These are phyloP conservation scores for Homalodisca vitripennis DNA, from an alignment of 1,140 invertebrate species.

Conservation along the genomic window DNA sequence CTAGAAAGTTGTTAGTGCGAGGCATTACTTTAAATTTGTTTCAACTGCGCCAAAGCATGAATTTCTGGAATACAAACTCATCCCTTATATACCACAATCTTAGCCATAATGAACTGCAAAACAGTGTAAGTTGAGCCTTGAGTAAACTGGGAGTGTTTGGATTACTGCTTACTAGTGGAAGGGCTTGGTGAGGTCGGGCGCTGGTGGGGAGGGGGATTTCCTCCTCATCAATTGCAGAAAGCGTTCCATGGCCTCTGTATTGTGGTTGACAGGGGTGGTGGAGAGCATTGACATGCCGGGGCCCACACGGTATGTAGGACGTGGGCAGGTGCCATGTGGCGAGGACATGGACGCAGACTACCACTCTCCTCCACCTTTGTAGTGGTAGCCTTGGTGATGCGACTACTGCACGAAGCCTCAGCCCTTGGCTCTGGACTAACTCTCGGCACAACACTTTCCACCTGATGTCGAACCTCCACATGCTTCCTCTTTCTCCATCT, in stretches of 20 bases:
- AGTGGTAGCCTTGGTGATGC: no score
- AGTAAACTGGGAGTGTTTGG: no score
- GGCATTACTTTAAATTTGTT: no score
- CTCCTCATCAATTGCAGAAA: constrained; percentile 27
- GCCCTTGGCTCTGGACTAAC: no score
- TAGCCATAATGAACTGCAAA: no score
- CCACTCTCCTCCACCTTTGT: no score
- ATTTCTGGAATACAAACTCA: no score
- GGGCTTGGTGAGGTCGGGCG: constrained; percentile 4
- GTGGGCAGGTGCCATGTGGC: not conserved
- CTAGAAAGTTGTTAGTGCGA: no score
- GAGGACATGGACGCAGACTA: not conserved
- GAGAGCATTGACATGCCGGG: constrained; percentile 26
- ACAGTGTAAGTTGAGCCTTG: no score
- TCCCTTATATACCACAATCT: no score
- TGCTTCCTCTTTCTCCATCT: constrained; percentile 28
- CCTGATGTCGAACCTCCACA: not conserved
- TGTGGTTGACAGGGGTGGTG: constrained; percentile 4
- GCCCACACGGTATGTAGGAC: not conserved
- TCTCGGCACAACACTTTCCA: no score
- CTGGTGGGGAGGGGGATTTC: not conserved
- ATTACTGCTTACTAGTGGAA: constrained; percentile 29
- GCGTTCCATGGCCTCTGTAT: constrained; percentile 24
- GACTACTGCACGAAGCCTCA: constrained; percentile 18
- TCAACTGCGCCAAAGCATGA: no score